Conservation (phyloP, 35 echinoderm and acorn worm species). For the Diadema setosum region DNA sequence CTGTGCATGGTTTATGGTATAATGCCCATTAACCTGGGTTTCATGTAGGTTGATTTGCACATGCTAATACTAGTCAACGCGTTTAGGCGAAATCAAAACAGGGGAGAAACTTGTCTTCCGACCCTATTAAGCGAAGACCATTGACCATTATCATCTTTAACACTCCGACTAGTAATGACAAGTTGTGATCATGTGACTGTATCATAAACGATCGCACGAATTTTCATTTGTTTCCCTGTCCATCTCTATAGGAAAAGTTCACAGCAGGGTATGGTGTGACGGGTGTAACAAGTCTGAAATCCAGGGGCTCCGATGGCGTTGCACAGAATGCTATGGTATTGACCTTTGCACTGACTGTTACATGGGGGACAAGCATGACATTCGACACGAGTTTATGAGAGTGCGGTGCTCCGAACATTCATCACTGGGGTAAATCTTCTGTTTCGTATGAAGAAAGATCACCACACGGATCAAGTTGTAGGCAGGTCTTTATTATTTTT, state of each 20-base stretch:
- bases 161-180: background rate
- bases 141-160: background rate
- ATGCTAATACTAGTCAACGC: too few species aligned
- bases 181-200: background rate
- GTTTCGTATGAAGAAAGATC: too few species aligned
- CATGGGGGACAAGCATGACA: slow-evolving; percentile 84
- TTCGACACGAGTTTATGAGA: slow-evolving; percentile 65
- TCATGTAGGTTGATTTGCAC: too few species aligned
- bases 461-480: too few species aligned
- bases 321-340: slow-evolving; percentile 72
- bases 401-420: slow-evolving; percentile 39
- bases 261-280: slow-evolving; percentile 86
- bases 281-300: slow-evolving; percentile 67
- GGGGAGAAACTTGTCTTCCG: too few species aligned
- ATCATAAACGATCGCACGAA: background rate
- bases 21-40: too few species aligned
- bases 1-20: too few species aligned
- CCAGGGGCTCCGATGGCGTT: slow-evolving; percentile 87
- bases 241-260: slow-evolving; percentile 56
- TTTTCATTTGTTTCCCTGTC: background rate
- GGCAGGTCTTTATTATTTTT: too few species aligned
- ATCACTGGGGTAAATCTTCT: slow-evolving; percentile 87
- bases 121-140: background rate
- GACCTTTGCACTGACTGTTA: slow-evolving; percentile 93
- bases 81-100: too few species aligned